Evolutionary conservation across 1,140 invertebrate species (phyloP), one percentile per base, ranked within the genome.

Genomic region (Halictus rubicundus): DNA sequence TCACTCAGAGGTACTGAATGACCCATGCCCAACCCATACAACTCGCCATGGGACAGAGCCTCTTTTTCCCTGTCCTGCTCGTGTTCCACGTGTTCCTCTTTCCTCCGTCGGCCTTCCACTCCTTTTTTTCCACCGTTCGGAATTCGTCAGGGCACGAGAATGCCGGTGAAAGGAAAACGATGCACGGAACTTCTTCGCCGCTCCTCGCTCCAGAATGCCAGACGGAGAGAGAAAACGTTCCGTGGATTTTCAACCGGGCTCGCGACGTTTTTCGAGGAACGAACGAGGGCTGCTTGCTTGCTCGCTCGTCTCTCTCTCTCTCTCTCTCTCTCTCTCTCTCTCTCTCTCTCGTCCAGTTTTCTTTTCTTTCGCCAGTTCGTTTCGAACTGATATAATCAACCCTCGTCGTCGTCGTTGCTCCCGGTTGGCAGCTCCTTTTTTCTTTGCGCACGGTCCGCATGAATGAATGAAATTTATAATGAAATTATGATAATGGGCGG

Each of bases 1-100:
- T 91, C 89, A 90, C 88, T 88, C 88, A 86, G 83, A 66, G 76
- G 78, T 68, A 83, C 80, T 85, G 87, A 89, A 89, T 89, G 88
- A 90, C 89, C 87, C 85, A 83, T 80, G 76, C 82, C 75, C 80
- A 81, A 74, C 80, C 82, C 77, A 87, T 87, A 85, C 82, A 84
- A 83, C 81, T 86, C 84, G 60, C 78, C 81, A 86, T 74, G 82
- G 81, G 82, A 87, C 57, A 83, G 82, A 74, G 60, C 75, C 82
- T 85, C 70, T 87, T 87, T 87, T 87, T 84, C 85, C 84, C 32
- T 70, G 60, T 78, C 76, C 63, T 80, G 71, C 70, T 54, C 81
- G 63, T 68, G 74, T 78, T 86, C 66, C 70, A 80, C 68, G 57
- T 59, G 32, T 83, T 71, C 68, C 72, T 84, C 54, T 74, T 66